These are phyloP conservation scores for Protonibea diacanthus DNA, from an alignment of 2,797 vertebrate genomes.

Conservation along the genomic window DNA sequence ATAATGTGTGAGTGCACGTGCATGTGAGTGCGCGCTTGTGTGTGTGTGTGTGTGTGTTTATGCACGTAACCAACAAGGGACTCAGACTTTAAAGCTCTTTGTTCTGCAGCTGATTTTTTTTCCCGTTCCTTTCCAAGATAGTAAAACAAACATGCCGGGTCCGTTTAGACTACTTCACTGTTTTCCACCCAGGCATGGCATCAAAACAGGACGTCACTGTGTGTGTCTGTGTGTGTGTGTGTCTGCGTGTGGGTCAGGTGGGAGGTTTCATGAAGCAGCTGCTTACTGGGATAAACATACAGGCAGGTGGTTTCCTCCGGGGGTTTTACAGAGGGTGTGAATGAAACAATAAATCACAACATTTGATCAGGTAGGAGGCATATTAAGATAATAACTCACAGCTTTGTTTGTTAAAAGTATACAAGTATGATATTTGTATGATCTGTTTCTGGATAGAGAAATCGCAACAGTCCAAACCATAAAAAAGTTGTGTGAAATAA, in stretches of 20 bases:
- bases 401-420: neutral
- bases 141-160: conserved; percentile 60
- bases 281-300: conserved; percentile 51
- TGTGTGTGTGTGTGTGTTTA: neutral
- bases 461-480: too few species aligned
- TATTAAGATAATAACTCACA: neutral
- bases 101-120: conserved; percentile 57
- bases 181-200: conserved; percentile 58
- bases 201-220: conserved; percentile 67
- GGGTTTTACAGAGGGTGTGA: conserved; percentile 3
- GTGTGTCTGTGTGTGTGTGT: conserved; percentile 5
- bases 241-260: conserved; percentile 35
- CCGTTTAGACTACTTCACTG: conserved; percentile 52
- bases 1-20: neutral
- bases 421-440: neutral
- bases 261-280: conserved; percentile 55
- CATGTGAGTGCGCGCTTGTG: neutral
- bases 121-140: conserved; percentile 53
- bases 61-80: neutral
- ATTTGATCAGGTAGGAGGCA: conserved; percentile 6
- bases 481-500: too few species aligned
- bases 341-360: conserved; percentile 30
- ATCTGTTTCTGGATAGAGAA: neutral
- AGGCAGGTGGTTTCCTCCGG: conserved; percentile 58
- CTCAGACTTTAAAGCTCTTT: conserved; percentile 52